These are phyloP conservation scores for Dreissena rostriformis DNA, from an alignment of 1,140 invertebrate genomes.

Conservation along the genomic window DNA sequence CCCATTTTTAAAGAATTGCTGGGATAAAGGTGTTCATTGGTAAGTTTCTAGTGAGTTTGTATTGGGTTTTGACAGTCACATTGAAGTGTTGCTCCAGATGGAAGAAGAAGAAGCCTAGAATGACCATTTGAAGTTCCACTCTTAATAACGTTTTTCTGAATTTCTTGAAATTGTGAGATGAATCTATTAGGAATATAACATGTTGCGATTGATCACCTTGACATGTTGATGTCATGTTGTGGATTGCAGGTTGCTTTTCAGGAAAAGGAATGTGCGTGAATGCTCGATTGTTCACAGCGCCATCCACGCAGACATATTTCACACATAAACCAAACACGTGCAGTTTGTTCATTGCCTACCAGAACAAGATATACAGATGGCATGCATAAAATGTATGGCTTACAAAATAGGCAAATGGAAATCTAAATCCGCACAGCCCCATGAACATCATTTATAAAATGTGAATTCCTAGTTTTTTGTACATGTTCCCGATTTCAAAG, in stretches of 20 bases:
- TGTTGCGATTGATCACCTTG: neutral
- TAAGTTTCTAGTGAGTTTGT: constrained; percentile 31
- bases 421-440: constrained; percentile 52
- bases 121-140: neutral
- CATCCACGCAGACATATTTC: constrained; percentile 40
- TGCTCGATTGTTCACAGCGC: constrained; percentile 50
- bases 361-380: constrained; percentile 49
- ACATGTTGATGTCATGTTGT: constrained; percentile 10
- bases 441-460: constrained; percentile 54
- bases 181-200: constrained; percentile 37
- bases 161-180: constrained; percentile 18
- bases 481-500: neutral
- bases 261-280: constrained; percentile 18
- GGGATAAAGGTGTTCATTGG: constrained; percentile 35
- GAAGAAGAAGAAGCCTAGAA: constrained; percentile 15
- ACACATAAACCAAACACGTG: constrained; percentile 33
- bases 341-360: constrained; percentile 32
- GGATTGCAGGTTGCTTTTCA: neutral
- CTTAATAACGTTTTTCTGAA: constrained; percentile 36
- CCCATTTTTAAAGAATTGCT: constrained; percentile 32
- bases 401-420: constrained; percentile 58
- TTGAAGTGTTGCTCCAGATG: neutral
- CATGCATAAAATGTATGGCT: constrained; percentile 20
- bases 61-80: constrained; percentile 43
- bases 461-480: too few species aligned